Base-by-base conservation (phyloP, 2,888 invertebrate species). In the Apotomis turbidana region DNA sequence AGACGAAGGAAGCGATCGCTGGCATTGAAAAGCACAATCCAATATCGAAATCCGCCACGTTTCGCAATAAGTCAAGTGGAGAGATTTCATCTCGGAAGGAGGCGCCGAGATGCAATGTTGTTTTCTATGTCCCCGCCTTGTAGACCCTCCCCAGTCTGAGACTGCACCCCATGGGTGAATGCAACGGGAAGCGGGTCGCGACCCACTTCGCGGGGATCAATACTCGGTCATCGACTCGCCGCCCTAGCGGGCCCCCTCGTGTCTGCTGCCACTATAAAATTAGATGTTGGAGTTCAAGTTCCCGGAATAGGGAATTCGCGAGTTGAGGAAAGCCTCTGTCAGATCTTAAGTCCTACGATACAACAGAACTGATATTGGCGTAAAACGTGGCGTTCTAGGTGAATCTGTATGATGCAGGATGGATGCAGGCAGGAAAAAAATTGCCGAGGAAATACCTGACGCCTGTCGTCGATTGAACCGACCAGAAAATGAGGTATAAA, bases 141-240 rank as follows among this genome's bases (percentile, higher is more conserved):
- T 68, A 59, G 51, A 51, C 36, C 49, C 60, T 46, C 55, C 38
- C 68, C 58, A 38, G 63, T 46, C 63, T 68, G 82, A 74, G 90
- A 89, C 89, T 90, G 78, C 78, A 79, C 80, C 83, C 80, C 78
- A 76, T 76, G 83, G 78, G 83, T 83, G 84, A 84, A 87, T 93
- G 93, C 92, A 93, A 84, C 88, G 87, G 85, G 86, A 90, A 92
- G 85, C 89, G 80, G 92, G 92, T 89, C 91, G 86, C 86, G 91
- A 91, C 93, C 93, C 87, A 93, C 90, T 88, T 93, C 83, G 84
- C 78, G 80, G 79, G 87, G 91, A 93, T 93, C 93, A 90, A 93
- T 93, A 93, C 91, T 88, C 90, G 93, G 93, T 91, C 93, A 92
- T 90, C 92, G 92, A 91, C 92, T 89, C 82, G 82, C 85, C 85